These are phyloP conservation scores for Chinchilla lanigera DNA, from an alignment of 2,113 vertebrate species.

Conservation along the genomic window DNA sequence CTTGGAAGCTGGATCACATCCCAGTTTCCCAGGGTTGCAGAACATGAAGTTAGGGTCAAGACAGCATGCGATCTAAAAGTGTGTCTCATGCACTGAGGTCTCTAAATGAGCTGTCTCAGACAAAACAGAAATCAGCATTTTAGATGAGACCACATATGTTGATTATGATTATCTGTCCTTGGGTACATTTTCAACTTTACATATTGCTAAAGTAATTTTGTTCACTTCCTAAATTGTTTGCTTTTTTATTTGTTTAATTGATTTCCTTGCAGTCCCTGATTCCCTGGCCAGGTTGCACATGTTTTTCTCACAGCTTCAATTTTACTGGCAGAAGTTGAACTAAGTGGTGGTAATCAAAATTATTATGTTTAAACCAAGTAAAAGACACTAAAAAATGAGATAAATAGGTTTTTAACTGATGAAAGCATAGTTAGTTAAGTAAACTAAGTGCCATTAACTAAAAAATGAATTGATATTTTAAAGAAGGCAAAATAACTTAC, in stretches of 20 bases:
- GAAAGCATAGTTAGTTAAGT: conserved; percentile 51
- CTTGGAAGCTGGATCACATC: background rate
- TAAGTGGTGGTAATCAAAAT: background rate
- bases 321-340: background rate
- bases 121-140: background rate
- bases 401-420: conserved; percentile 55
- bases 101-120: background rate
- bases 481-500: conserved; percentile 44
- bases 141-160: background rate
- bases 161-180: background rate
- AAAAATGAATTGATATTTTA: conserved; percentile 57
- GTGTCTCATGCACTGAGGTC: background rate
- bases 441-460: conserved; percentile 31
- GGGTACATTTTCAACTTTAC: background rate
- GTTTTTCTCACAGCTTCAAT: conserved; percentile 9
- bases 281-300: background rate
- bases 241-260: conserved; percentile 31
- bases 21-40: background rate
- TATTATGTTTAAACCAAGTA: conserved; percentile 37
- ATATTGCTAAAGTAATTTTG: conserved; percentile 29
- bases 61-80: background rate
- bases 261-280: background rate
- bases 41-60: background rate
- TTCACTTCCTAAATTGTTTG: conserved; percentile 27
- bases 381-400: conserved; percentile 55